These are phyloP conservation scores for Syngnathus rostellatus DNA, from an alignment of 2,797 vertebrate species.

Conservation along the genomic window DNA sequence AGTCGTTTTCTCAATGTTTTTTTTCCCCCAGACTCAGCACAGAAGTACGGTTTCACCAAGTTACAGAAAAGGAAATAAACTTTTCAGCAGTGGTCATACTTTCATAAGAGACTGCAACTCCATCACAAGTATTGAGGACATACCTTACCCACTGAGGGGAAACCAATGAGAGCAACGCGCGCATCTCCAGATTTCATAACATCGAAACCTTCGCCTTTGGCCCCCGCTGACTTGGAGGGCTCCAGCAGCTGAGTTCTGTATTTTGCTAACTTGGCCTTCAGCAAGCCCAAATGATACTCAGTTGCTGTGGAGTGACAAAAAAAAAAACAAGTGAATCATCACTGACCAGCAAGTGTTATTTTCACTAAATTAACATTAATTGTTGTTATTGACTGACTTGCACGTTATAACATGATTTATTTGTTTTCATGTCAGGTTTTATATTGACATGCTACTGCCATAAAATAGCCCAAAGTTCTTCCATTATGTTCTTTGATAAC, in stretches of 20 bases:
- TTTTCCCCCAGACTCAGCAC: not conserved
- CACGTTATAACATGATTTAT: not conserved
- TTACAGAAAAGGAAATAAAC: not conserved
- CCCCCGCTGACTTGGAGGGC: slow-evolving; percentile 84
- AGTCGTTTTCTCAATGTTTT: not conserved
- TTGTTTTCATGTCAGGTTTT: not conserved
- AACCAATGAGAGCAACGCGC: slow-evolving; percentile 91
- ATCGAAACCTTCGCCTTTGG: slow-evolving; percentile 97
- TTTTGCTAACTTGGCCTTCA: slow-evolving; percentile 96
- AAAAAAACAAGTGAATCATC: not conserved
- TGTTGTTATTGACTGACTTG: not conserved
- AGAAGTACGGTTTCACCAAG: not conserved
- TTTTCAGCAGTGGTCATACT: not conserved
- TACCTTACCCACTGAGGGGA: slow-evolving; percentile 99
- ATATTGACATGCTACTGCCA: not conserved
- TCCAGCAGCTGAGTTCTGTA: slow-evolving; percentile 94
- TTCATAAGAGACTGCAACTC: not conserved
- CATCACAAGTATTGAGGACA: slow-evolving; percentile 41
- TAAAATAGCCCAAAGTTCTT: slow-evolving; percentile 12
- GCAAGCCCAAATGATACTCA: slow-evolving; percentile 92
- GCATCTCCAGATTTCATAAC: slow-evolving; percentile 99
- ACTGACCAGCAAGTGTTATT: not conserved
- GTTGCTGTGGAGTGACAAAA: slow-evolving; percentile 70
- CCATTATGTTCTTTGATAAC: slow-evolving; percentile 11
- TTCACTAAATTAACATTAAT: not conserved